A percentile compares a stretch with the other conserved stretches of the same genome.
Evolutionary conservation across 2,888 invertebrate genomes (phyloP).

Genomic region (Drepanosiphum platanoidis): DNA sequence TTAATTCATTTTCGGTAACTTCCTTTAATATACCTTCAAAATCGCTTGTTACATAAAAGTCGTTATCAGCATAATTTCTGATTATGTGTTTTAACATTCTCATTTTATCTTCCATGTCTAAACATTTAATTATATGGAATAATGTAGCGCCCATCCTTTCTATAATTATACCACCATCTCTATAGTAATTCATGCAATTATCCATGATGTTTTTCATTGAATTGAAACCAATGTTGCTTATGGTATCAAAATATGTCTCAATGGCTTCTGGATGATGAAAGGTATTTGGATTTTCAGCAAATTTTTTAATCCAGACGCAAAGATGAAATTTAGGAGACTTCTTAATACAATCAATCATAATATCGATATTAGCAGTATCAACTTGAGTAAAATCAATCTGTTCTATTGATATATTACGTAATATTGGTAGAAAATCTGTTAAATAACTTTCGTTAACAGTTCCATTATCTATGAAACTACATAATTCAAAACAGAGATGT

Average conservation of each 20-base stretch:
- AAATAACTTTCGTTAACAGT: neutral
- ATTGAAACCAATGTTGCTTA: constrained; percentile 26
- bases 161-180: neutral
- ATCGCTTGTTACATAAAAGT: neutral
- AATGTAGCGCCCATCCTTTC: neutral
- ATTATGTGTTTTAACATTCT: neutral
- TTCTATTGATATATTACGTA: constrained; percentile 33
- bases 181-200: neutral
- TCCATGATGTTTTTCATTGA: constrained; percentile 7
- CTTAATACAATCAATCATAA: neutral
- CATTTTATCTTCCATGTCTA: constrained; percentile 12
- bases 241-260: neutral
- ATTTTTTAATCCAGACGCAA: constrained; percentile 31
- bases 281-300: constrained; percentile 8
- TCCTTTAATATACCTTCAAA: neutral
- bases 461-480: constrained; percentile 28
- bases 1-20: neutral
- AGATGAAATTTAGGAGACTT: constrained; percentile 17
- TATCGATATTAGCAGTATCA: neutral
- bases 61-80: neutral
- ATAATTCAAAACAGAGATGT: constrained; percentile 39
- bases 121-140: neutral
- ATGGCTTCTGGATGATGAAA: neutral
- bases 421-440: neutral
- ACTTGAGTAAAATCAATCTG: constrained; percentile 31